Conservation (phyloP, 2,797 vertebrate genomes). For the Mormyrus hasselquistii region DNA sequence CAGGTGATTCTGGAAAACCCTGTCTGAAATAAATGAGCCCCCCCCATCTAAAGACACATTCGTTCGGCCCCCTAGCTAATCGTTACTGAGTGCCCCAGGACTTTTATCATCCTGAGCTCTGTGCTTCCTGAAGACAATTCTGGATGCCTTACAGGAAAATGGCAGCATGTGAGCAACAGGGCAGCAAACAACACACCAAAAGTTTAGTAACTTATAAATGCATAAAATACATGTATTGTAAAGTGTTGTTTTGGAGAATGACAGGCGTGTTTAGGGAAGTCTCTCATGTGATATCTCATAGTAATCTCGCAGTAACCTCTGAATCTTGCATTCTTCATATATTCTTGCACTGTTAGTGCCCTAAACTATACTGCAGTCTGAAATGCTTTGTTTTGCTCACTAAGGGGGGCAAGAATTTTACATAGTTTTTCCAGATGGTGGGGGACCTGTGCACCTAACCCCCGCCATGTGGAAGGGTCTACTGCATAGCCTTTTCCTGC, state of each 20-base stretch:
- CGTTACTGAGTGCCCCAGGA: background rate
- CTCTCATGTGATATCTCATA: too few species aligned
- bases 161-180: too few species aligned
- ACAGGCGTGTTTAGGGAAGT: too few species aligned
- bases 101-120: background rate
- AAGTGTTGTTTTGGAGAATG: too few species aligned
- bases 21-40: background rate
- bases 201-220: too few species aligned
- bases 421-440: background rate
- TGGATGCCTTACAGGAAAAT: background rate
- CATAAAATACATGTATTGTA: too few species aligned
- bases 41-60: background rate
- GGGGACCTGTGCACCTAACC: background rate
- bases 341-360: background rate
- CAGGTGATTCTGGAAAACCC: background rate
- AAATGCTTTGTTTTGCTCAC: background rate
- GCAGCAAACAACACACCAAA: too few species aligned
- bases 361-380: background rate
- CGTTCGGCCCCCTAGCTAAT: background rate
- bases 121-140: background rate
- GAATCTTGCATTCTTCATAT: background rate
- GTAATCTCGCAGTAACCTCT: background rate
- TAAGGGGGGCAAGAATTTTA: background rate
- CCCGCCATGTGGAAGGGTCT: background rate
- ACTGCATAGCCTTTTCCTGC: background rate